Base-by-base conservation (phyloP, 2,797 vertebrate genomes). In the Lemur catta region DNA sequence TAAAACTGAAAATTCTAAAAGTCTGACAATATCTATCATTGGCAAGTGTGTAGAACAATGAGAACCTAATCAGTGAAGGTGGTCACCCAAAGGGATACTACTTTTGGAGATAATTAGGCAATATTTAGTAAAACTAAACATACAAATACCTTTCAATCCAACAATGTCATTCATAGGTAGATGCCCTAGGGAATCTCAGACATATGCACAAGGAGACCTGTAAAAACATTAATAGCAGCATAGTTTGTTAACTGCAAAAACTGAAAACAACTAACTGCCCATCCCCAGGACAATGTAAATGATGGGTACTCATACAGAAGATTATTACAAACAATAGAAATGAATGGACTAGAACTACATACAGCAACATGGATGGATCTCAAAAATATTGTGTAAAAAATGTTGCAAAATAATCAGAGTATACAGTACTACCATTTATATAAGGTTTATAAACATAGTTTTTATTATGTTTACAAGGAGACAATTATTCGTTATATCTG, bases 231-330 rank as follows among this genome's bases (percentile, higher is more conserved):
- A 63, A 74, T 13, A 94, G 14, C 9, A 61, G 35, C 10, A 61
- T 20, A 7, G 22, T 71, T 80, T 81, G 14, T 93, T 88, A 94
- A 88, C 18, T 85, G 26, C 13, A 71, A 93, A 95, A 89, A 76
- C 30, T 85, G 30, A 15, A 59, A 95, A 85, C 30, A 86, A 87
- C 75, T 65, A 86, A 87, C 69, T 41, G 30, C 17, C 76, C 15
- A 72, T 61, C 67, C 50, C 61, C 7, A 65, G 20, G 10, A 75
- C 43, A 76, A 78, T 0, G 48, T 22, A 85, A 85, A 84, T 50
- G 24, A 89, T 48, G 33, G 17, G 17, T 65, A 24, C 7, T 85
- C 24, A 69, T 28, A 43, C 12, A 33, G 35, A 5, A 46, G 2
- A 85, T 59, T 20, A 88, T 2, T 38, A 59, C 48, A 85, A 67